phyloP scores from a whole-genome alignment of 2,113 vertebrate genomes.

The Sebastes schlegelii region DNA sequence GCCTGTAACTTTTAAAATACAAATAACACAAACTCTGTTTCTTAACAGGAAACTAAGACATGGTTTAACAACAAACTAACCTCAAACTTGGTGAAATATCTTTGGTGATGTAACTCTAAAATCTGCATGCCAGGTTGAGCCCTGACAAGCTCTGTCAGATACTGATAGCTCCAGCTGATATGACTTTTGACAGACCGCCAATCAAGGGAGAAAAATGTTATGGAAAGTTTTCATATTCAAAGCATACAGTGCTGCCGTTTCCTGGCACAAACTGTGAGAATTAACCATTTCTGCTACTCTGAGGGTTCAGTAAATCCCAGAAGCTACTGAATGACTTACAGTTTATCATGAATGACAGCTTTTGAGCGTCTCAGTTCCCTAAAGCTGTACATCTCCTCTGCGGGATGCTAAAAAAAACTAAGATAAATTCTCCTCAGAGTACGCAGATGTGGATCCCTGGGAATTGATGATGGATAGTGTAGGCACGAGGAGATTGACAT shows the following conservation, averaged over 20 bases:
- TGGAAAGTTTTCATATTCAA: constrained; percentile 5
- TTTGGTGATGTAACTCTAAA: not conserved
- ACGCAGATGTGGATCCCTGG: constrained; percentile 43
- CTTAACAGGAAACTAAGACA: not conserved
- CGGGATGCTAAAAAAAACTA: not conserved
- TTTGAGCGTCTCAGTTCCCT: not conserved
- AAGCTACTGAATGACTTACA: constrained; percentile 21
- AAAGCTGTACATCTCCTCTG: not conserved
- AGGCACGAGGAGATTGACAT: not conserved
- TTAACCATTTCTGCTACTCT: not conserved
- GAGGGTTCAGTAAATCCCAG: constrained; percentile 32
- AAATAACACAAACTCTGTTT: not conserved
- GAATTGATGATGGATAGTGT: constrained; percentile 36
- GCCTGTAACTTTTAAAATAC: not conserved
- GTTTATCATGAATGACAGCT: constrained; percentile 34
- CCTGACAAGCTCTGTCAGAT: not conserved
- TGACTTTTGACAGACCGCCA: constrained; percentile 15
- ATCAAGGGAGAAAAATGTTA: not conserved
- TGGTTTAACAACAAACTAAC: not conserved
- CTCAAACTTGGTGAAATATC: not conserved
- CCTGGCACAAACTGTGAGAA: constrained; percentile 52
- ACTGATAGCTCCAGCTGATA: not conserved
- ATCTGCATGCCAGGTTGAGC: not conserved
- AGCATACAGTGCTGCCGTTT: not conserved
- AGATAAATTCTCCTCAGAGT: not conserved